These are phyloP conservation scores for Struthidea cinerea DNA, from an alignment of 2,113 vertebrate species.

Conservation along the genomic window DNA sequence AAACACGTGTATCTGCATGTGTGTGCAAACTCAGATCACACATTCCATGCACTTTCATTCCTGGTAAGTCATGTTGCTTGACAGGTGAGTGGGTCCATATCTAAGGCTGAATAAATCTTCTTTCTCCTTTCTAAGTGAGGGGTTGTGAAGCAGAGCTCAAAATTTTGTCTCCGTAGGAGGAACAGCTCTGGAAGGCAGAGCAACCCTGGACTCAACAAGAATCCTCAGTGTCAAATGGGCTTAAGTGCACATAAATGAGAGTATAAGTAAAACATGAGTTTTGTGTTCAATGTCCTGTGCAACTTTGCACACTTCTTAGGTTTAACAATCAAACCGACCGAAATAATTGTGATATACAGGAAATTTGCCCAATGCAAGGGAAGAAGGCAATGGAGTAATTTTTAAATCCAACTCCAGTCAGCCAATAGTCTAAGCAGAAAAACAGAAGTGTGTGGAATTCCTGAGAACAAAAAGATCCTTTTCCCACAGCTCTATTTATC, in stretches of 20 bases:
- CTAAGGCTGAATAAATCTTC: neutral
- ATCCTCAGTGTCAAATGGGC: neutral
- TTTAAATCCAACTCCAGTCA: neutral
- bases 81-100: neutral
- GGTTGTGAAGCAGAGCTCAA: neutral
- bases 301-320: neutral
- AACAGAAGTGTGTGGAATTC: neutral
- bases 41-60: neutral
- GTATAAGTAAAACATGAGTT: neutral
- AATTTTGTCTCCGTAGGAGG: neutral
- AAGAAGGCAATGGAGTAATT: neutral
- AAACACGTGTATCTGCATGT: neutral
- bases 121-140: neutral
- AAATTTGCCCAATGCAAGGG: neutral
- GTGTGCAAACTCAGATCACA: neutral
- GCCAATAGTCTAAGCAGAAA: neutral
- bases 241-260: neutral
- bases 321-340: neutral
- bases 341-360: neutral
- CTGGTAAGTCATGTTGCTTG: neutral
- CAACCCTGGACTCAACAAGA: neutral
- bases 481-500: neutral
- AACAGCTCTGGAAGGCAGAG: neutral
- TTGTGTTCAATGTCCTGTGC: neutral
- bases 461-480: neutral